Conservation (phyloP, 1,140 invertebrate genomes). For the Hestina assimilis region DNA sequence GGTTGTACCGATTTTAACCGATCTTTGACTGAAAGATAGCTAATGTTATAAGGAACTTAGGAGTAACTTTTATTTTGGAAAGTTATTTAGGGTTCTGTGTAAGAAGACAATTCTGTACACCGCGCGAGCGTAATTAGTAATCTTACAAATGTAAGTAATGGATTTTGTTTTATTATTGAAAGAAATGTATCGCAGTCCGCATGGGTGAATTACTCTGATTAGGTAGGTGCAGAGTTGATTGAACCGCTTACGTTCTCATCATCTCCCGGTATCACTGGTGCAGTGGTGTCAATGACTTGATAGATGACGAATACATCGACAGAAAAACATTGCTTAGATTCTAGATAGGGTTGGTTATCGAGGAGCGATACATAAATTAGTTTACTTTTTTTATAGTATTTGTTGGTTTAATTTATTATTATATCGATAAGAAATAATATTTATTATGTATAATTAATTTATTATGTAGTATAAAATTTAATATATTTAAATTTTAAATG, state of each 20-base stretch:
- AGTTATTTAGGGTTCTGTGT: too few relatives aligned
- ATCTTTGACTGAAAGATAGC: too few relatives aligned
- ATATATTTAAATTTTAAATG: too few relatives aligned
- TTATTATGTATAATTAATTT: too few relatives aligned
- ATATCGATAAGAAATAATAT: too few relatives aligned
- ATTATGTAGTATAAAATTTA: too few relatives aligned
- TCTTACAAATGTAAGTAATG: too few relatives aligned
- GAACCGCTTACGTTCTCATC: conserved; percentile 60
- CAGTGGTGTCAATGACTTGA: conserved; percentile 72
- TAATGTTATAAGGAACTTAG: too few relatives aligned
- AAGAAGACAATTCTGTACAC: too few relatives aligned
- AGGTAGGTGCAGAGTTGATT: conserved; percentile 69
- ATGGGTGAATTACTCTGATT: conserved; percentile 46
- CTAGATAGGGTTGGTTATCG: conserved; percentile 10
- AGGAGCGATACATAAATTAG: conserved; percentile 3
- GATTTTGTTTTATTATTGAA: conserved; percentile 20
- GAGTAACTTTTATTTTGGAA: too few relatives aligned
- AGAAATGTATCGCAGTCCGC: conserved; percentile 12
- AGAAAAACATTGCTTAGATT: conserved; percentile 15
- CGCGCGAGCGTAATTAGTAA: too few relatives aligned
- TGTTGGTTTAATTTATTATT: neutral
- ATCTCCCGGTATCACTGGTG: conserved; percentile 61
- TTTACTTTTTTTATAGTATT: neutral
- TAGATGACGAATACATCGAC: conserved; percentile 55
- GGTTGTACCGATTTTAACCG: too few relatives aligned